phyloP scores from a whole-genome alignment of 2,888 invertebrate species.

The Coelopa pilipes region DNA sequence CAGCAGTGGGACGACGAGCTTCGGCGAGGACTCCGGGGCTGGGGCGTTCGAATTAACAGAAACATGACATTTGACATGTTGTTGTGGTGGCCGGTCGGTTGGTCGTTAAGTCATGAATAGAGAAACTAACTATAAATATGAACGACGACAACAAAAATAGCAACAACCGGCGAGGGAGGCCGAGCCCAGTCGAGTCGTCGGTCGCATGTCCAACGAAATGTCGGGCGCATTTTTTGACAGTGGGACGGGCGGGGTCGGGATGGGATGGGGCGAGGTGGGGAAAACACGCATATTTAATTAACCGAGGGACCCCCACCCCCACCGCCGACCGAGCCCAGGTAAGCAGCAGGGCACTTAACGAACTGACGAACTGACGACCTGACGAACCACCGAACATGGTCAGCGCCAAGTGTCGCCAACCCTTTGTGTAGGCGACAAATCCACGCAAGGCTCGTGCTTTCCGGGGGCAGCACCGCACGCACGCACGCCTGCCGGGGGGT shows the following conservation, averaged over 20 bases:
- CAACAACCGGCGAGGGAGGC: slow-evolving; percentile 5
- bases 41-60: slow-evolving; percentile 42
- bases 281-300: slow-evolving; percentile 49
- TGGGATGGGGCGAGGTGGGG: neutral
- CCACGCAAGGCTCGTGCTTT: slow-evolving; percentile 38
- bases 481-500: neutral
- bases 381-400: slow-evolving; percentile 10
- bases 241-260: neutral
- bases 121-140: slow-evolving; percentile 46
- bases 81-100: too few species aligned
- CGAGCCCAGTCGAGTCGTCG: neutral
- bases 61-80: slow-evolving; percentile 53
- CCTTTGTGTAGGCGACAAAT: slow-evolving; percentile 38
- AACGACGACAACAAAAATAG: slow-evolving; percentile 43
- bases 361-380: neutral
- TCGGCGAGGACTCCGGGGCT: neutral
- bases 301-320: slow-evolving; percentile 6
- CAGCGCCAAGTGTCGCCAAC: slow-evolving; percentile 23
- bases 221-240: slow-evolving; percentile 5
- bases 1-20: slow-evolving; percentile 34
- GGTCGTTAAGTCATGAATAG: slow-evolving; percentile 61
- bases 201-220: slow-evolving; percentile 23
- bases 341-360: slow-evolving; percentile 15
- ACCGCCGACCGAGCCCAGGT: neutral
- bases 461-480: slow-evolving; percentile 18